A percentile compares a stretch with the other conserved stretches of the same genome.
Conservation (phyloP, 2,888 invertebrate genomes). For the Ophonus ardosiacus region DNA sequence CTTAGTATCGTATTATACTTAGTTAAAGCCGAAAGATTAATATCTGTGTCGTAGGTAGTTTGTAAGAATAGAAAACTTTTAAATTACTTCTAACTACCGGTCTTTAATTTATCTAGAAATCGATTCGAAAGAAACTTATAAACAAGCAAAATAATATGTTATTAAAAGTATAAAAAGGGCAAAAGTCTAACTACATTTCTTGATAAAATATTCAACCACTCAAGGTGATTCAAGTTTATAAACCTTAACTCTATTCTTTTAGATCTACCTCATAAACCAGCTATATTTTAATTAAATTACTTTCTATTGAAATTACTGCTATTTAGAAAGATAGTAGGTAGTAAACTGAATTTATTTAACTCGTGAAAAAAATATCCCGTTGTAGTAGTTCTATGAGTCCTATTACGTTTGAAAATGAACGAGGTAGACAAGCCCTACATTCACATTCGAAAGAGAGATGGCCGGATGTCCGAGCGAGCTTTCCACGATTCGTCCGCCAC, state of each 20-base stretch:
- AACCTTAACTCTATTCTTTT: not conserved
- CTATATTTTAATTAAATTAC: not conserved
- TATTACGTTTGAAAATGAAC: conserved; percentile 25
- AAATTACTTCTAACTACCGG: too few relatives aligned
- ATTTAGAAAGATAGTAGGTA: not conserved
- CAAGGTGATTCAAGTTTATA: not conserved
- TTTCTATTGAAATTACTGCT: not conserved
- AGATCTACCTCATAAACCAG: not conserved
- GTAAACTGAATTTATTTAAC: conserved; percentile 19
- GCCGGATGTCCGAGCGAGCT: conserved; percentile 58
- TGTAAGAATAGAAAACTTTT: too few relatives aligned
- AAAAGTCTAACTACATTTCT: too few relatives aligned
- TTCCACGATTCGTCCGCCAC: conserved; percentile 54
- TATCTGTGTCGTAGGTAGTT: too few relatives aligned
- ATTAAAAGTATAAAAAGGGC: too few relatives aligned
- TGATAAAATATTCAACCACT: not conserved
- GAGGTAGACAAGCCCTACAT: conserved; percentile 22
- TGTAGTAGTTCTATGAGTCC: conserved; percentile 30
- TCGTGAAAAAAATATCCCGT: conserved; percentile 1
- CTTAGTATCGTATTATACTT: too few relatives aligned
- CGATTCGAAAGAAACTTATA: too few relatives aligned
- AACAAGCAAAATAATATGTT: too few relatives aligned
- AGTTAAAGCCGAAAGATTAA: too few relatives aligned
- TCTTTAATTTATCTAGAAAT: too few relatives aligned
- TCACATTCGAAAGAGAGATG: conserved; percentile 26